Percentiles rank a stretch among this genome's conserved stretches.
These are phyloP conservation scores for Poicephalus meyeri DNA, from an alignment of 2,113 vertebrate genomes.

Conservation along the genomic window DNA sequence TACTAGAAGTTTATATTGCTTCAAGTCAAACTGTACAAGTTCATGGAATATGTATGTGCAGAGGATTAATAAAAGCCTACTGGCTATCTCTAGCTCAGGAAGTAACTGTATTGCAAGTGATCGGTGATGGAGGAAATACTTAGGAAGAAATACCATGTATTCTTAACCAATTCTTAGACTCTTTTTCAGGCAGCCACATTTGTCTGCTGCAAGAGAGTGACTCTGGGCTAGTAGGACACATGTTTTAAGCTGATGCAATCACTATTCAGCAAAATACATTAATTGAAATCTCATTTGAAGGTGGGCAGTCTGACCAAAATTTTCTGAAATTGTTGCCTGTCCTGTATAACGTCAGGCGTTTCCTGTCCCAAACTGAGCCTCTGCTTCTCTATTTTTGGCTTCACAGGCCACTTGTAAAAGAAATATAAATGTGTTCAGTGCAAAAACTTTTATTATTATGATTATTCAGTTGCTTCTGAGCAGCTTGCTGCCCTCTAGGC, in stretches of 20 bases:
- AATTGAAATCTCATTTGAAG: background rate
- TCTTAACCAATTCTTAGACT: background rate
- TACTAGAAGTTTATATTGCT: background rate
- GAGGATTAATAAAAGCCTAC: background rate
- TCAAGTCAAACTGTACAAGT: background rate
- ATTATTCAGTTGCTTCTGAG: background rate
- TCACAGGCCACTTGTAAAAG: background rate
- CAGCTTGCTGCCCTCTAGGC: background rate
- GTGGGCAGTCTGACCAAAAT: background rate
- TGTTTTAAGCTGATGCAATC: background rate
- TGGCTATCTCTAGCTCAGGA: background rate
- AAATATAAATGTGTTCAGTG: background rate
- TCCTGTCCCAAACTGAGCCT: background rate
- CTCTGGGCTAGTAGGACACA: background rate
- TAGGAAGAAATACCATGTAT: background rate
- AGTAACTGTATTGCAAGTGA: background rate
- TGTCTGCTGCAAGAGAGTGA: background rate
- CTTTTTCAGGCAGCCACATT: background rate
- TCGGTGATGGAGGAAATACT: background rate
- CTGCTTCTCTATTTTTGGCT: background rate
- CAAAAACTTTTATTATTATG: background rate
- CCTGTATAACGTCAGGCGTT: background rate
- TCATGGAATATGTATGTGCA: background rate
- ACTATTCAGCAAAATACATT: background rate
- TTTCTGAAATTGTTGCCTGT: background rate